Conservation (phyloP, 2,888 invertebrate species). For the Smittia aterrima region DNA sequence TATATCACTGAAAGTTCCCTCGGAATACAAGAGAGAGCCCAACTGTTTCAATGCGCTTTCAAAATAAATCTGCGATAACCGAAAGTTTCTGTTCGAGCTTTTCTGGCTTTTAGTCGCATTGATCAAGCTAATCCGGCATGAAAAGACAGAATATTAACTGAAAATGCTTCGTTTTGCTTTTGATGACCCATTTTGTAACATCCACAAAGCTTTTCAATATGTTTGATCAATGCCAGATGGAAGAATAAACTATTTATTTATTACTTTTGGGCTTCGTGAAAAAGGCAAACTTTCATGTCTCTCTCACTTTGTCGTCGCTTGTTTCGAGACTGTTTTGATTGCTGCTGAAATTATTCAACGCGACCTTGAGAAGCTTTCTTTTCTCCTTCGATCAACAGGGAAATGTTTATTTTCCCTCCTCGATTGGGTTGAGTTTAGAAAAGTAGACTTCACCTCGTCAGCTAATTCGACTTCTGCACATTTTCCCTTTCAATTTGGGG, state of each 20-base stretch:
- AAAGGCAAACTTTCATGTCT: neutral
- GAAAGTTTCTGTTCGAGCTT: constrained; percentile 19
- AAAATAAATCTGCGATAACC: constrained; percentile 27
- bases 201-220: constrained; percentile 37
- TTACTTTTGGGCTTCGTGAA: constrained; percentile 4
- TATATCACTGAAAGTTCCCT: neutral
- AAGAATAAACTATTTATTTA: constrained; percentile 39
- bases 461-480: no score
- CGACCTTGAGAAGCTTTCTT: neutral
- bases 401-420: neutral
- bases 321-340: no score
- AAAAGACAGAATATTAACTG: constrained; percentile 32
- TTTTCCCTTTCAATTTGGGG: neutral
- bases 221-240: constrained; percentile 39
- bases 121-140: constrained; percentile 36
- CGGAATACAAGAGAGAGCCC: neutral
- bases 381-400: neutral
- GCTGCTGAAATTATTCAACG: neutral
- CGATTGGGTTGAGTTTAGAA: neutral
- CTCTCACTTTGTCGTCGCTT: neutral
- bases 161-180: constrained; percentile 23
- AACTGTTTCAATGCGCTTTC: constrained; percentile 38
- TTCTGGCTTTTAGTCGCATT: constrained; percentile 19
- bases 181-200: constrained; percentile 33
- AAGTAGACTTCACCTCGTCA: neutral